These are phyloP conservation scores for Agriopis marginaria DNA, from an alignment of 2,888 invertebrate genomes.

Conservation along the genomic window DNA sequence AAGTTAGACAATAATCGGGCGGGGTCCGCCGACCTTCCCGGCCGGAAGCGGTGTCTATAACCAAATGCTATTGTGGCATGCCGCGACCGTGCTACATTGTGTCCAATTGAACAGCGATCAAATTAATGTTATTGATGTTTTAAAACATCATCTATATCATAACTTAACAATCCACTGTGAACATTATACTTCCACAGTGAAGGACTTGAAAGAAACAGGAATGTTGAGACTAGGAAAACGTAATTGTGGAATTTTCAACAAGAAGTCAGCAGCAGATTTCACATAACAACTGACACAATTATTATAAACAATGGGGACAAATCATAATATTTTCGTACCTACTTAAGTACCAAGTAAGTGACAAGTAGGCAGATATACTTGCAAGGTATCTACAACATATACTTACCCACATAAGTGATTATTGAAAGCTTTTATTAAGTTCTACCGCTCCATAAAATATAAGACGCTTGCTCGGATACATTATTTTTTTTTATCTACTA, in stretches of 20 bases:
- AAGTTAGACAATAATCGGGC: conserved; percentile 49
- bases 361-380: neutral
- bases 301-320: neutral
- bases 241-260: neutral
- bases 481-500: neutral
- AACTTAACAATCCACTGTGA: neutral
- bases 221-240: neutral
- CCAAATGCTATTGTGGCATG: conserved; percentile 32
- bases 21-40: conserved; percentile 61
- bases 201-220: neutral
- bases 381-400: too few relatives aligned
- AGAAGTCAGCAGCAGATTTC: neutral
- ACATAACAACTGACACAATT: neutral
- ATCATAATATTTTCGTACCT: neutral
- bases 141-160: conserved; percentile 4
- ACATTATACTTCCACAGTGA: neutral
- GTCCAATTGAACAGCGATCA: conserved; percentile 21
- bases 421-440: too few relatives aligned
- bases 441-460: too few relatives aligned
- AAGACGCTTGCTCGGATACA: too few relatives aligned
- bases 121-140: conserved; percentile 10
- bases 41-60: conserved; percentile 60
- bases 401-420: too few relatives aligned
- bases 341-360: too few relatives aligned
- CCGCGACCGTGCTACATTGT: conserved; percentile 22